Conservation (phyloP, 2,797 vertebrate species). For the Myotis planiceps region DNA sequence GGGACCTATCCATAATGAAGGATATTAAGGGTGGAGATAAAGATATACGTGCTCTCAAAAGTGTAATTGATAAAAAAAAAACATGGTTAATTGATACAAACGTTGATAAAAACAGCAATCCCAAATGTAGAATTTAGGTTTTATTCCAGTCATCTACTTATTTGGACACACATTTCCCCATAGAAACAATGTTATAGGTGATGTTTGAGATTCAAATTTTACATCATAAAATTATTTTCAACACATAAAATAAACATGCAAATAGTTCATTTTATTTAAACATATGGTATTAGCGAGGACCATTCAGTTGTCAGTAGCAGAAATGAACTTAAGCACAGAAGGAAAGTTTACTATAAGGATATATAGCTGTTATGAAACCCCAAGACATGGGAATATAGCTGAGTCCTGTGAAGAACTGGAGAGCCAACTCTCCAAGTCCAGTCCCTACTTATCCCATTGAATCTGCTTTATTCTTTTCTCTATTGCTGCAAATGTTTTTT, state of each 20-base stretch:
- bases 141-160: slow-evolving; percentile 14
- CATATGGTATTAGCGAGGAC: not conserved
- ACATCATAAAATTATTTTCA: slow-evolving; percentile 26
- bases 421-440: not conserved
- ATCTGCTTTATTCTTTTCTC: not conserved
- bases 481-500: not conserved
- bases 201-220: not conserved
- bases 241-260: not conserved
- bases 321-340: slow-evolving; percentile 5
- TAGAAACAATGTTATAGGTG: not conserved
- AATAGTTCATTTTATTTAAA: slow-evolving; percentile 23
- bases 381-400: not conserved
- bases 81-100: not conserved
- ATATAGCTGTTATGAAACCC: not conserved
- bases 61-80: not conserved
- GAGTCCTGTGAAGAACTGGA: not conserved
- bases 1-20: not conserved
- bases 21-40: not conserved
- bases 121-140: not conserved
- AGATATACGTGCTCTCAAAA: not conserved
- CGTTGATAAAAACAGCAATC: not conserved
- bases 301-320: not conserved
- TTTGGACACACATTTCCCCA: not conserved
- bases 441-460: not conserved
- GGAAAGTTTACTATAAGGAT: not conserved